Evolutionary conservation across 92 coral and sea anemone species (phyloP).

Genomic region (Porites divaricata): DNA sequence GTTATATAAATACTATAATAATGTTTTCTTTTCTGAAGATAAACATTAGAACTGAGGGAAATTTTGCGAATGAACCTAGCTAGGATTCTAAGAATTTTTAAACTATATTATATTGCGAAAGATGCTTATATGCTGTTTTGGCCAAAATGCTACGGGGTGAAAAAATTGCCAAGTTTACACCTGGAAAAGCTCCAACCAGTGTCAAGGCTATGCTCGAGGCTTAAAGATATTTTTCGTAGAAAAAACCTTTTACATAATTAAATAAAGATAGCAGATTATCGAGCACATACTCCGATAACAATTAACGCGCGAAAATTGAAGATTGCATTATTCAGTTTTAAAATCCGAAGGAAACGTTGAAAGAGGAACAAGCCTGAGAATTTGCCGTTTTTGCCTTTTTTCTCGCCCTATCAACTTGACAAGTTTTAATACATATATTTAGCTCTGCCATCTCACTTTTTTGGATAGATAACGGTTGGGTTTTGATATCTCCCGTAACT

Average conservation of each 20-base stretch:
- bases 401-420: too few species aligned
- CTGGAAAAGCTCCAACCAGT: not conserved
- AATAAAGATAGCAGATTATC: too few species aligned
- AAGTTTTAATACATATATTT: not conserved
- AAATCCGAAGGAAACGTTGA: not conserved
- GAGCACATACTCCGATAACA: too few species aligned
- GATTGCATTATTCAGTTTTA: not conserved
- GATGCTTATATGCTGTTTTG: not conserved
- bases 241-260: not conserved
- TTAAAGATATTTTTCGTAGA: not conserved
- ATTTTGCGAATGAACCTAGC: not conserved
- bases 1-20: too few species aligned
- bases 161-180: constrained; percentile 23
- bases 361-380: not conserved
- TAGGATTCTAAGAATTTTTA: not conserved
- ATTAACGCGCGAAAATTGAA: not conserved
- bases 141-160: not conserved
- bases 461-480: not conserved
- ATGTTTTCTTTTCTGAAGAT: constrained; percentile 1
- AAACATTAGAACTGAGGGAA: constrained; percentile 5
- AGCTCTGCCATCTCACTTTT: not conserved
- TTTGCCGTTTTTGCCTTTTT: too few species aligned
- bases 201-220: not conserved
- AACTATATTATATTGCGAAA: not conserved
- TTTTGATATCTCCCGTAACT: not conserved